Base-by-base conservation (phyloP, 1,140 invertebrate species). In the Mycetomoellerius zeteki region DNA sequence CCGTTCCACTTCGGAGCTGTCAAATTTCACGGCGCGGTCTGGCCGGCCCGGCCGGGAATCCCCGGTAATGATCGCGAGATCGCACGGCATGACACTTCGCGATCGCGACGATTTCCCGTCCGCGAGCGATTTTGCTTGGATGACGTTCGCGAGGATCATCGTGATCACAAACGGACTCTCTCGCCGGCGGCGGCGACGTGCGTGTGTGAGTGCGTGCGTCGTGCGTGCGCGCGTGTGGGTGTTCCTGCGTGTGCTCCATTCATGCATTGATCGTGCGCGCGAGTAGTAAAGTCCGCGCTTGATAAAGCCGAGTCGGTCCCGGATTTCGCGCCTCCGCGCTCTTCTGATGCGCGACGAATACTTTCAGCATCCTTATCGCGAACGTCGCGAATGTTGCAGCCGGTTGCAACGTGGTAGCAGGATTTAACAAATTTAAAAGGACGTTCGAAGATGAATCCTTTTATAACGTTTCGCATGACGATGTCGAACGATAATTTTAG, bases 231-330 rank as follows among this genome's bases (percentile, higher is more conserved):
- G 54, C 65, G 72, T 67, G 6, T 67, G 33, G n/a, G 64, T 67
- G 64, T n/a, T 82, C 60, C 82, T 88, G 85, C 87, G 89, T 73
- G 81, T 67, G 62, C 88, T 80, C 91, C 95, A 95, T 95, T 95
- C 94, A 94, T 94, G 87, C 94, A 95, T 95, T 93, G 95, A 95
- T 95, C 94, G 95, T 92, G 81, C 86, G 76, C 80, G 87, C 87
- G 86, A 90, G 88, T 89, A 80, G 72, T 67, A 78, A 90, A n/a
- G 50, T 52, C n/a, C 86, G 75, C 62, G 81, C 73, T 87, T 90
- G 88, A 92, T 87, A 91, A 43, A 90, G 90, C 47, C 75, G 56
- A 37, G 10, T 10, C 56, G 78, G 19, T 37, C 33, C 67, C 67
- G 58, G 82, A 72, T 89, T 75, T 85, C 33, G 65, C 52, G 62